Evolutionary conservation across 1,140 invertebrate species (phyloP).

Genomic region (Dysdera silvatica): DNA sequence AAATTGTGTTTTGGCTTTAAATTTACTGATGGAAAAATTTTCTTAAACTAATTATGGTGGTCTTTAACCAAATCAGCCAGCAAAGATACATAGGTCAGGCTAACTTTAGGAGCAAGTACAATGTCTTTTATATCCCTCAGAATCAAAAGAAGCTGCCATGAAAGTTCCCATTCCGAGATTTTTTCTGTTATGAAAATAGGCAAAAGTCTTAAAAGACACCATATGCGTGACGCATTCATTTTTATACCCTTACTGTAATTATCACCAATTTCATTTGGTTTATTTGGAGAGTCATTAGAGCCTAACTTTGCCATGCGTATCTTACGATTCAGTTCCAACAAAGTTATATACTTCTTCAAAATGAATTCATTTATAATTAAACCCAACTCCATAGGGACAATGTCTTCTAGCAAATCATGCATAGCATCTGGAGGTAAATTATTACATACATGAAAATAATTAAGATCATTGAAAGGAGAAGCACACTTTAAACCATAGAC

Average conservation of each 20-base stretch:
- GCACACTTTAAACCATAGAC: not conserved
- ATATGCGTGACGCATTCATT: not conserved
- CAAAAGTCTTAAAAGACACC: not conserved
- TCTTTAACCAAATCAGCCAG: not conserved
- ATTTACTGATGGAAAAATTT: not conserved
- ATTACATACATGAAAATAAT: not conserved
- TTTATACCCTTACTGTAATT: not conserved
- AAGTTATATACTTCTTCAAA: not conserved
- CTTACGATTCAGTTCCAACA: not conserved
- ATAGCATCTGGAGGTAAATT: not conserved
- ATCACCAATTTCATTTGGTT: not conserved
- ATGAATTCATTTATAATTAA: not conserved
- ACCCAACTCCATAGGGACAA: not conserved
- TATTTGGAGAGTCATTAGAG: not conserved
- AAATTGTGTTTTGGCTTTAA: not conserved
- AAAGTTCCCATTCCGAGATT: not conserved
- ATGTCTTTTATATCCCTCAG: not conserved
- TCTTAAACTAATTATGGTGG: not conserved
- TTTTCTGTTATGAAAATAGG: not conserved
- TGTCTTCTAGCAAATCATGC: not conserved
- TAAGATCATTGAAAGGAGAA: not conserved
- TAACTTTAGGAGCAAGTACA: not conserved
- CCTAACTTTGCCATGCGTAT: not conserved
- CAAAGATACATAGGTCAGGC: not conserved
- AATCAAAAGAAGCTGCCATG: not conserved